Evolutionary conservation across 2,113 vertebrate genomes (phyloP), one percentile per base, ranked within the genome.

Genomic region (Cyanistes caeruleus): DNA sequence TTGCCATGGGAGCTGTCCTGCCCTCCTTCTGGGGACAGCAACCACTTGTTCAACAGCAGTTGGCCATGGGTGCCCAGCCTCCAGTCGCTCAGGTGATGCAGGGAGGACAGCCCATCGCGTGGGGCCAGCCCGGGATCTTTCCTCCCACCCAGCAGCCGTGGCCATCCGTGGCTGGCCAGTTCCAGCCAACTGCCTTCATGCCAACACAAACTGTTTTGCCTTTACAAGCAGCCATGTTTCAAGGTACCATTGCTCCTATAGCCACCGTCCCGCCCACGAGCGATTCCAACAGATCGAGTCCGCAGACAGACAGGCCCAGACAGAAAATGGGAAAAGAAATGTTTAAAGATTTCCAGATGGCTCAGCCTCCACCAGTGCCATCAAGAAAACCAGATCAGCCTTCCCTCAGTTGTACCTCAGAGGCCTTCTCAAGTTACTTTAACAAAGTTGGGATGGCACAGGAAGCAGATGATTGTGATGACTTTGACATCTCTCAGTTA

Each of bases 401-500:
- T 97, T 98, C 97, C 97, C 98, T 99, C 97, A 95, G 98, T 91
- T 99, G 98, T 97, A 99, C 99, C 98, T 99, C 99, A 97, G 99
- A 99, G 94, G 99, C 99, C 97, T 99, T 99, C 98, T 99, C 98
- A 98, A 98, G 98, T 98, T 99, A 99, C 97, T 99, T 99, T 98
- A 99, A 95, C 98, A 99, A 99, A 96, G 99, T 99, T 97, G 99
- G 99, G 97, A 98, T 99, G 96, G 99, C 98, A 94, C 99, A 99
- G 98, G 99, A 99, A 96, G 98, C 99, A 64, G 99, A 99, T 77
- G 99, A 99, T 98, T 99, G 99, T 97, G 99, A 99, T 84, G 99
- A 99, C 98, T 99, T 99, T 85, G 99, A 99, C 98, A 99, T 99
- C 97, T 99, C 99, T 94, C 99, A 99, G 97, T 98, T 99, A 98